Percentiles rank a stretch among this genome's conserved stretches.
These are phyloP conservation scores for Papilio gigon DNA, from an alignment of 2,888 invertebrate genomes.

Conservation along the genomic window DNA sequence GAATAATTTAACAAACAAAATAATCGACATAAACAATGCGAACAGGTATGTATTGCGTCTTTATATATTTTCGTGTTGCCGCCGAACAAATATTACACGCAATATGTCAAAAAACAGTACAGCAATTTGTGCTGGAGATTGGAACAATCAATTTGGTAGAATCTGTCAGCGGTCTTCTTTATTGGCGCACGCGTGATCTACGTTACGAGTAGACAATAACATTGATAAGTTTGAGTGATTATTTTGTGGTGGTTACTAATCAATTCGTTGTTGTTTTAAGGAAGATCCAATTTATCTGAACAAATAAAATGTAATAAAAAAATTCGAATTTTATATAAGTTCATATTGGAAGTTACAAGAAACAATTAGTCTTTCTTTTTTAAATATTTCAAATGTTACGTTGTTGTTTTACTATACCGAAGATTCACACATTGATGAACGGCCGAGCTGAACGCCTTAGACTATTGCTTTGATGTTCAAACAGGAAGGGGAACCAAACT, in stretches of 20 bases:
- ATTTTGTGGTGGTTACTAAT: neutral
- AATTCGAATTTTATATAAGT: too few species aligned
- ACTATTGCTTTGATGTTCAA: slow-evolving; percentile 59
- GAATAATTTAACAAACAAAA: too few species aligned
- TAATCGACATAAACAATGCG: too few species aligned
- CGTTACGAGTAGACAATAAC: neutral
- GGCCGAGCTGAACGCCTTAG: slow-evolving; percentile 49
- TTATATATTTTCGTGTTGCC: neutral
- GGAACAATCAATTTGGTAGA: slow-evolving; percentile 27
- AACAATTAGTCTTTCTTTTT: too few species aligned
- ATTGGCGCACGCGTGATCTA: slow-evolving; percentile 34
- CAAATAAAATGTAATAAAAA: too few species aligned
- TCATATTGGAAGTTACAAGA: too few species aligned
- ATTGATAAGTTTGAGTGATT: neutral
- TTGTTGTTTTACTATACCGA: too few species aligned
- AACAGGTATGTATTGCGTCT: too few species aligned
- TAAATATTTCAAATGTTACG: too few species aligned
- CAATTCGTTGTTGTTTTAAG: neutral
- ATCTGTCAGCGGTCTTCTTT: slow-evolving; percentile 32
- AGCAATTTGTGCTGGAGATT: slow-evolving; percentile 5
- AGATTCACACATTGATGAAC: too few species aligned
- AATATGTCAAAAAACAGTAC: slow-evolving; percentile 12
- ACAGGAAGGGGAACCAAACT: slow-evolving; percentile 44
- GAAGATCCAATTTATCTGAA: too few species aligned
- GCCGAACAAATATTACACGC: neutral